Conservation (phyloP, 1,140 invertebrate species). For the Drosophila simulans region DNA sequence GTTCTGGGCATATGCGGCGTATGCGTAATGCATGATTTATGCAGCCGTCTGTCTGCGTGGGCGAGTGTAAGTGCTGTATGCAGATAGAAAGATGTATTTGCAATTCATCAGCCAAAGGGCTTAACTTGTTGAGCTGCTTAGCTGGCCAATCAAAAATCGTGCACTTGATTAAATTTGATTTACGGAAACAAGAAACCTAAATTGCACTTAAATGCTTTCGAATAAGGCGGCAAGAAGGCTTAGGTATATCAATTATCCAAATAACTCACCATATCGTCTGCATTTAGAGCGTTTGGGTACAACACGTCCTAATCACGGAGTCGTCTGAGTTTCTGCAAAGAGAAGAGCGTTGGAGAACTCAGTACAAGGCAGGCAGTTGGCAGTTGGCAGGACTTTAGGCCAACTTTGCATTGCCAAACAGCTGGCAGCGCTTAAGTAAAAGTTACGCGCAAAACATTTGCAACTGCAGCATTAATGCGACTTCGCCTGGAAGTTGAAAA, state of each 20-base stretch:
- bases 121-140: slow-evolving; percentile 27
- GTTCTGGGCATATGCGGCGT: slow-evolving; percentile 62
- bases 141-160: slow-evolving; percentile 1
- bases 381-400: slow-evolving; percentile 15
- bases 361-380: slow-evolving; percentile 16
- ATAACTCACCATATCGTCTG: slow-evolving; percentile 84
- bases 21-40: slow-evolving; percentile 63
- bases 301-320: slow-evolving; percentile 84
- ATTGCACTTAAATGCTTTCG: not conserved
- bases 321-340: slow-evolving; percentile 73
- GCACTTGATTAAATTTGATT: slow-evolving; percentile 6
- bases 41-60: slow-evolving; percentile 2
- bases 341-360: slow-evolving; percentile 9
- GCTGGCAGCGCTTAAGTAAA: slow-evolving; percentile 45
- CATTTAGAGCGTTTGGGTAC: slow-evolving; percentile 84
- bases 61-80: not conserved
- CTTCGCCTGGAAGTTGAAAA: slow-evolving; percentile 49
- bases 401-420: slow-evolving; percentile 28
- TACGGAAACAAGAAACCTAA: not conserved
- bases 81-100: slow-evolving; percentile 8
- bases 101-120: slow-evolving; percentile 27
- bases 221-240: not conserved
- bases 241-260: too few relatives aligned
- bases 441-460: slow-evolving; percentile 38
- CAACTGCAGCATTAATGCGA: slow-evolving; percentile 52